Evolutionary conservation across 2,797 vertebrate genomes (phyloP).

Genomic region (Pipistrellus nathusii): DNA sequence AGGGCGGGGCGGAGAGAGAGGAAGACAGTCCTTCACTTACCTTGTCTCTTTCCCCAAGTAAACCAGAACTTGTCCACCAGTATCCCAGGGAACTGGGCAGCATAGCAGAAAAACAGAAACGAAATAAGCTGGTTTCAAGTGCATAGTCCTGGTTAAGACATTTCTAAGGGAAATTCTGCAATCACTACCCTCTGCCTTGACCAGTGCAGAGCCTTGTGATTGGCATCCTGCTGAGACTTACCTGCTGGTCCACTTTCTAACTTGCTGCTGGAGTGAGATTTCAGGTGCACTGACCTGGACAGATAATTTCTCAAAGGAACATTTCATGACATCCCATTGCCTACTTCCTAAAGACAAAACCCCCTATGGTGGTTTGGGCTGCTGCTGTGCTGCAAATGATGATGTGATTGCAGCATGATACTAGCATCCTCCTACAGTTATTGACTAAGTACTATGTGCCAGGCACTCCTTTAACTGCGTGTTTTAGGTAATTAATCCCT

Average conservation of each 20-base stretch:
- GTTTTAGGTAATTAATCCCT: neutral
- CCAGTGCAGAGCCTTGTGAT: neutral
- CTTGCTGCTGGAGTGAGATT: neutral
- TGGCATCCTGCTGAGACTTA: neutral
- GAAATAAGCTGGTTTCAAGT: neutral
- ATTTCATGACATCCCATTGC: neutral
- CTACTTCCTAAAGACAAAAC: neutral
- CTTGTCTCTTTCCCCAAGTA: neutral
- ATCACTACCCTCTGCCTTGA: neutral
- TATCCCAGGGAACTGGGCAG: neutral
- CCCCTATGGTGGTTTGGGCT: neutral
- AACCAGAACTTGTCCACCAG: neutral
- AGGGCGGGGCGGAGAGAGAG: no score
- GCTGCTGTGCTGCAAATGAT: neutral
- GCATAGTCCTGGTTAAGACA: neutral
- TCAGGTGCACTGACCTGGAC: neutral
- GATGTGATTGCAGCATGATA: neutral
- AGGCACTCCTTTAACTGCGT: neutral
- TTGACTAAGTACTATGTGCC: neutral
- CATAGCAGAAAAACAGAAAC: neutral
- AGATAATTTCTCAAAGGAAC: neutral
- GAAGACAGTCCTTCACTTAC: neutral
- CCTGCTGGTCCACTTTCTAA: neutral
- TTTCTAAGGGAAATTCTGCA: neutral
- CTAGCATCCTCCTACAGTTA: neutral